These are phyloP conservation scores for Lepilemur septentrionalis DNA, from an alignment of 2,797 vertebrate genomes.

Conservation along the genomic window DNA sequence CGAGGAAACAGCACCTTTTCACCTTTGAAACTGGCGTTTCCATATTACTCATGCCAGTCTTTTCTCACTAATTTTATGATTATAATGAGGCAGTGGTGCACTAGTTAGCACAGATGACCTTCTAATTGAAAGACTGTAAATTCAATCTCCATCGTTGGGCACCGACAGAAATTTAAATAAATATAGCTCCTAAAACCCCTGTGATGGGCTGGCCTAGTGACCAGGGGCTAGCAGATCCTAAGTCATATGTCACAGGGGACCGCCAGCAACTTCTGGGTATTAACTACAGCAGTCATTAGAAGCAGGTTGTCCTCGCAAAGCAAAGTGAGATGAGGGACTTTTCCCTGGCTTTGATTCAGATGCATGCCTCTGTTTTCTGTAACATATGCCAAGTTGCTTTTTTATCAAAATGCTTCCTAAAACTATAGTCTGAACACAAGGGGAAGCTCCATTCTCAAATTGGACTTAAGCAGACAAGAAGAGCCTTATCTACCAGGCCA, in stretches of 20 bases:
- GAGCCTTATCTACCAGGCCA: conserved; percentile 30
- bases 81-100: conserved; percentile 85
- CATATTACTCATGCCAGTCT: conserved; percentile 82
- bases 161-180: conserved; percentile 85
- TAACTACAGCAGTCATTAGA: conserved; percentile 75
- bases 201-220: conserved; percentile 77
- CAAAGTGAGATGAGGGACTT: conserved; percentile 60
- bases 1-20: conserved; percentile 73
- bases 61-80: conserved; percentile 86
- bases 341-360: conserved; percentile 67
- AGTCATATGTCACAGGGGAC: conserved; percentile 68
- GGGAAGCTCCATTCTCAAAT: background rate
- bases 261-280: conserved; percentile 65
- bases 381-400: conserved; percentile 53
- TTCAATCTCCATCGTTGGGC: conserved; percentile 81
- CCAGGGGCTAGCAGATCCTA: conserved; percentile 69
- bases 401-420: conserved; percentile 58
- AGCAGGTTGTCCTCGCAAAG: conserved; percentile 60
- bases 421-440: conserved; percentile 20
- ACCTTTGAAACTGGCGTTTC: conserved; percentile 71
- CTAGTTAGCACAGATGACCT: conserved; percentile 87
- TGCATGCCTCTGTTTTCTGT: conserved; percentile 64
- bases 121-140: conserved; percentile 89
- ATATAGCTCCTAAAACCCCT: conserved; percentile 76
- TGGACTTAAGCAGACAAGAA: conserved; percentile 28